phyloP scores from a whole-genome alignment of 2,113 vertebrate genomes.

The Erinaceus europaeus region DNA sequence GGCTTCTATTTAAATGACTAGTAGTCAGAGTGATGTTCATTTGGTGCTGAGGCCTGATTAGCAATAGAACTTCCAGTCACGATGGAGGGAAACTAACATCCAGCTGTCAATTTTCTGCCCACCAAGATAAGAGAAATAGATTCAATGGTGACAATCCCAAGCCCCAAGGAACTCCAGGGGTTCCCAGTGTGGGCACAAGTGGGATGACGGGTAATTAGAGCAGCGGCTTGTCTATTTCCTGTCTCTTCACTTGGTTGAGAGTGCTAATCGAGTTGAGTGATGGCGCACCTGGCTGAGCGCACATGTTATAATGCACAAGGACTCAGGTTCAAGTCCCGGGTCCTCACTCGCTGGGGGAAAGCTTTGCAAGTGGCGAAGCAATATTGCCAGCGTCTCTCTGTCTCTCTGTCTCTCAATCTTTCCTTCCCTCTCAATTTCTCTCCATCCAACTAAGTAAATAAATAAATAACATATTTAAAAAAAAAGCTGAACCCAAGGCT shows the following conservation, averaged over 20 bases:
- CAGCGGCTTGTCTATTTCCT: neutral
- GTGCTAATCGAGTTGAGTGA: too few species aligned
- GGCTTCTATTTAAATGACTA: neutral
- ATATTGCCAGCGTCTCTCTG: too few species aligned
- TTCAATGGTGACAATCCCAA: neutral
- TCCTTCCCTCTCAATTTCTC: too few species aligned
- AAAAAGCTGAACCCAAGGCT: neutral
- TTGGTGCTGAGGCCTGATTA: slow-evolving; percentile 9
- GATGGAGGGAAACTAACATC: neutral
- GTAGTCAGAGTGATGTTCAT: neutral
- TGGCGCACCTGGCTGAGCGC: too few species aligned
- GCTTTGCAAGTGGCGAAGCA: too few species aligned
- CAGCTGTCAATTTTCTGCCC: neutral
- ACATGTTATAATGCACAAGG: too few species aligned
- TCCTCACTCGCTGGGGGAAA: too few species aligned
- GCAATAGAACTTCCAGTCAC: neutral
- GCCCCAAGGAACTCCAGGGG: neutral
- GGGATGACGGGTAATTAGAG: neutral
- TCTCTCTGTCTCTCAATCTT: too few species aligned
- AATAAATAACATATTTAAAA: neutral
- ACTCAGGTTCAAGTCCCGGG: too few species aligned
- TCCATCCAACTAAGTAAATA: too few species aligned
- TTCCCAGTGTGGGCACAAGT: neutral
- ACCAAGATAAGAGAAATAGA: neutral
- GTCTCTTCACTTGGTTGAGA: too few species aligned